Evolutionary conservation across 2,797 vertebrate species (phyloP).

Genomic region (Helostoma temminkii): DNA sequence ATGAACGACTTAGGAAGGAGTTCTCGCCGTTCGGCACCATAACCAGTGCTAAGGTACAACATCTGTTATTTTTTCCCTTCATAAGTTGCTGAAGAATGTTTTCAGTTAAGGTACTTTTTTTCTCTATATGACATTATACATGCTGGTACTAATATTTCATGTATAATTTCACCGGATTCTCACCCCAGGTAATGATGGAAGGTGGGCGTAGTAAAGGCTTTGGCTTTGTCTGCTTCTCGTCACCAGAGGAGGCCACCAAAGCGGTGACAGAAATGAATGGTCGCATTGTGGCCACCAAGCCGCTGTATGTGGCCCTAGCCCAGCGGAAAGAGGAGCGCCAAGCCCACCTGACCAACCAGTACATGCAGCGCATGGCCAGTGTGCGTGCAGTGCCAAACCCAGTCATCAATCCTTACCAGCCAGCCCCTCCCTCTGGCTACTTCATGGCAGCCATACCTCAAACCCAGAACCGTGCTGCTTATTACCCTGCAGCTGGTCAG

Average conservation of each 20-base stretch:
- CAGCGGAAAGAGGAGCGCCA: slow-evolving; percentile 98
- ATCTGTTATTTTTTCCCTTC: no score
- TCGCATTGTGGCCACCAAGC: slow-evolving; percentile 96
- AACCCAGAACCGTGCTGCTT: slow-evolving; percentile 94
- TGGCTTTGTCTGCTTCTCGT: slow-evolving; percentile 98
- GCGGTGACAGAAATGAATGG: slow-evolving; percentile 99
- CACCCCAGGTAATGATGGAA: slow-evolving; percentile 95
- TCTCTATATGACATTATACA: background rate
- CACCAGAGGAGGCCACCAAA: slow-evolving; percentile 98
- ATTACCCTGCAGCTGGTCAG: slow-evolving; percentile 95
- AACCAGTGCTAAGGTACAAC: slow-evolving; percentile 85
- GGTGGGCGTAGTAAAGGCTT: slow-evolving; percentile 98
- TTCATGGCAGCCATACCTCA: slow-evolving; percentile 98
- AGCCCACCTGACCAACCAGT: slow-evolving; percentile 97
- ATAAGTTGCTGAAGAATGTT: no score
- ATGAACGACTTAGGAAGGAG: slow-evolving; percentile 85
- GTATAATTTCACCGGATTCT: background rate
- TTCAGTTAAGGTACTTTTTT: no score
- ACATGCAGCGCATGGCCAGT: slow-evolving; percentile 98
- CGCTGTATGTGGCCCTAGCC: slow-evolving; percentile 95
- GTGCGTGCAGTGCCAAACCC: slow-evolving; percentile 95
- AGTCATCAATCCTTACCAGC: slow-evolving; percentile 97
- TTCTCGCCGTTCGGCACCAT: slow-evolving; percentile 86
- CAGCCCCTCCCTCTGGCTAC: slow-evolving; percentile 93
- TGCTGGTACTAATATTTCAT: background rate